A percentile compares a stretch with the other conserved stretches of the same genome.
These are phyloP conservation scores for Cichlasoma orientale DNA, from an alignment of 2,797 vertebrate genomes.

Conservation along the genomic window DNA sequence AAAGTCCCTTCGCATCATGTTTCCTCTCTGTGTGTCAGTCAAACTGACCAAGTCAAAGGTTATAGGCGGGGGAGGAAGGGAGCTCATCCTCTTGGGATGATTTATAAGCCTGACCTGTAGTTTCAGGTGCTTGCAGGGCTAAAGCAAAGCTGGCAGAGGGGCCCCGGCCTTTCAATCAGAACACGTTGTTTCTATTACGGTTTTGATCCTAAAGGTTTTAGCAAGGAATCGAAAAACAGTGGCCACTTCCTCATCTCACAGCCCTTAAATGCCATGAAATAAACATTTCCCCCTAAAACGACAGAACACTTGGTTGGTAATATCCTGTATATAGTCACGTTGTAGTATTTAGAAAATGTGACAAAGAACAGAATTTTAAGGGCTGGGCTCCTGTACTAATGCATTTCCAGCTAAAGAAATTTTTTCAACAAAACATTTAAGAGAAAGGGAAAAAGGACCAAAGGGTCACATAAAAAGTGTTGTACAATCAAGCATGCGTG, in stretches of 20 bases:
- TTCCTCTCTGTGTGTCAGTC: conserved; percentile 67
- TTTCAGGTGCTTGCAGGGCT: conserved; percentile 69
- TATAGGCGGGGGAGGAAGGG: conserved; percentile 11
- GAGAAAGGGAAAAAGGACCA: conserved; percentile 26
- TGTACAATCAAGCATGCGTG: conserved; percentile 15
- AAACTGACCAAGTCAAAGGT: conserved; percentile 80
- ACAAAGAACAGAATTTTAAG: background rate
- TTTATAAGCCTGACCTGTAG: conserved; percentile 70
- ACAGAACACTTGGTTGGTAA: background rate
- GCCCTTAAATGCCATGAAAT: conserved; percentile 8
- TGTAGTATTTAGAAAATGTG: too few species aligned
- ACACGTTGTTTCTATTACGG: conserved; percentile 67
- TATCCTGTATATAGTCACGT: background rate
- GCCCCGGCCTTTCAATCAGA: conserved; percentile 25
- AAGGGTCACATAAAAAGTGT: conserved; percentile 39
- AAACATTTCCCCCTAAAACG: conserved; percentile 20
- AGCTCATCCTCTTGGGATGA: conserved; percentile 54
- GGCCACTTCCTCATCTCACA: conserved; percentile 1
- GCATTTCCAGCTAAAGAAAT: conserved; percentile 34
- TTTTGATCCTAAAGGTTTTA: conserved; percentile 49
- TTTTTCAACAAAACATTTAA: conserved; percentile 32
- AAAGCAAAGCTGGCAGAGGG: conserved; percentile 25
- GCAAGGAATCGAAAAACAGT: conserved; percentile 15
- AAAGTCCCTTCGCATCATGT: conserved; percentile 50
- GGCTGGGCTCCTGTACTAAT: background rate